Conservation (phyloP, 2,888 invertebrate species). For the Tinea semifulvella region DNA sequence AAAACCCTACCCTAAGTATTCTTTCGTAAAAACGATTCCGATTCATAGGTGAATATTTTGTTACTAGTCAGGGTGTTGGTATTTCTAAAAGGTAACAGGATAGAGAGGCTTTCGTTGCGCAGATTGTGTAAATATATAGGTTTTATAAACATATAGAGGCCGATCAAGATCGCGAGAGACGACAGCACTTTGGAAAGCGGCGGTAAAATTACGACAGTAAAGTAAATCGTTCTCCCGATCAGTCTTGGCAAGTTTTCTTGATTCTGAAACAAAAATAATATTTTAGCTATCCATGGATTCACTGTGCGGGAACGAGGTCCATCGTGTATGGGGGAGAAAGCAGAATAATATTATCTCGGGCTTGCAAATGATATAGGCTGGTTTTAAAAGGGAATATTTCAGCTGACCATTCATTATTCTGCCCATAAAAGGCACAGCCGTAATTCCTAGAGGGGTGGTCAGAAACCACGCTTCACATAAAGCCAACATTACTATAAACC, state of each 20-base stretch:
- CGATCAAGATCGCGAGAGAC: conserved; percentile 30
- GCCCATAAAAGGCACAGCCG: too few relatives aligned
- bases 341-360: too few relatives aligned
- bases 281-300: too few relatives aligned
- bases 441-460: too few relatives aligned
- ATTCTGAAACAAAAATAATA: conserved; percentile 49
- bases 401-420: too few relatives aligned
- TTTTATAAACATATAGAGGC: conserved; percentile 37
- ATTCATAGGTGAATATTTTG: conserved; percentile 42
- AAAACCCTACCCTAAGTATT: too few relatives aligned
- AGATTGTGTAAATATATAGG: conserved; percentile 33
- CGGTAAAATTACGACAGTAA: conserved; percentile 60
- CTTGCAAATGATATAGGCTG: too few relatives aligned
- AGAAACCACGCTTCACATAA: too few relatives aligned
- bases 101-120: conserved; percentile 32
- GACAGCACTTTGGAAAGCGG: conserved; percentile 42
- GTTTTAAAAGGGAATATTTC: too few relatives aligned
- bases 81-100: conserved; percentile 37
- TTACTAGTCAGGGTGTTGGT: conserved; percentile 37
- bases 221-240: conserved; percentile 52
- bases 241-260: conserved; percentile 64
- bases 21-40: conserved; percentile 37
- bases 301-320: too few relatives aligned
- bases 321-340: too few relatives aligned
- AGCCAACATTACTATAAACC: too few relatives aligned